Conservation (phyloP, 2,113 vertebrate species). For the Grus americana region DNA sequence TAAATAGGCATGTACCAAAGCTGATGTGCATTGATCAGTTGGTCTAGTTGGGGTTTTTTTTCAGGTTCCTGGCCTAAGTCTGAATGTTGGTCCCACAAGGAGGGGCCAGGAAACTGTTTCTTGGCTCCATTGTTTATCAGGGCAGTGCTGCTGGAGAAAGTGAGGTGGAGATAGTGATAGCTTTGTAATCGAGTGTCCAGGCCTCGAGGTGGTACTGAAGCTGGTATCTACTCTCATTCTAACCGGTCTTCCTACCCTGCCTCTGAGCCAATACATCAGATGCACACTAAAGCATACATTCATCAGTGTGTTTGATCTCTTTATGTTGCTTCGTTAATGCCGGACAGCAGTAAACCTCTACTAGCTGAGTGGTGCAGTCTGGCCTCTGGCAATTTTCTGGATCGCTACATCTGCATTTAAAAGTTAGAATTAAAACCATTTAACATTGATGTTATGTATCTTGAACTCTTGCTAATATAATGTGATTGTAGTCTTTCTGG, state of each 20-base stretch:
- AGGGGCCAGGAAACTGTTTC: not conserved
- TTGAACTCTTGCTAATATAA: not conserved
- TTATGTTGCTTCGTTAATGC: rapidly evolving
- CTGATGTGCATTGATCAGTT: not conserved
- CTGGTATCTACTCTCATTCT: not conserved
- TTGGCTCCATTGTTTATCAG: not conserved
- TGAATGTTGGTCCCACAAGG: not conserved
- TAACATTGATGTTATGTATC: not conserved
- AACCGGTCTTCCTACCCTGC: not conserved
- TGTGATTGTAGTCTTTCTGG: not conserved
- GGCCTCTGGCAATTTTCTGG: not conserved
- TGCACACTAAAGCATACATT: rapidly evolving
- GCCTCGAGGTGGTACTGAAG: not conserved
- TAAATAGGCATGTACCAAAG: not conserved
- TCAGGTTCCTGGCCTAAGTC: not conserved
- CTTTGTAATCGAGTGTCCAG: not conserved
- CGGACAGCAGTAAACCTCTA: not conserved
- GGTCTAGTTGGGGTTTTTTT: not conserved
- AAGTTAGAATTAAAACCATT: not conserved
- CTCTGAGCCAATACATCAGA: no score
- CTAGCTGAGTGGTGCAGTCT: not conserved
- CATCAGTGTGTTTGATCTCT: not conserved
- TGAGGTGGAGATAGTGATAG: not conserved
- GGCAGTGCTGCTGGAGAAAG: not conserved
- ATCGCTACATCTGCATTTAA: not conserved